Evolutionary conservation across 2,888 invertebrate genomes (phyloP).

Genomic region (Epinotia ramella): DNA sequence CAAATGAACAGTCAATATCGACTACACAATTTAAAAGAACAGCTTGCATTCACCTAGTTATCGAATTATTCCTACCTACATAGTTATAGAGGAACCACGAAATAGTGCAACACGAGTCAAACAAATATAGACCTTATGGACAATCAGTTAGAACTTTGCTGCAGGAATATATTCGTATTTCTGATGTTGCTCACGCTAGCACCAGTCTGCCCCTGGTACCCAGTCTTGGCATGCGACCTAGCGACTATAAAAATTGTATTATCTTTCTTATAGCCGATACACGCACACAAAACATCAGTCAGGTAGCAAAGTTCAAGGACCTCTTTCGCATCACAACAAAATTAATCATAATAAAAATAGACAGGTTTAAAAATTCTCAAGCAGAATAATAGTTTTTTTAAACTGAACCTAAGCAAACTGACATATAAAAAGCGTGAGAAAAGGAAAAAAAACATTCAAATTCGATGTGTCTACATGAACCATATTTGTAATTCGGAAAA

Average conservation of each 20-base stretch:
- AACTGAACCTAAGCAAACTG: not conserved
- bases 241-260: constrained; percentile 63
- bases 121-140: not conserved
- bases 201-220: constrained; percentile 73
- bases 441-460: not conserved
- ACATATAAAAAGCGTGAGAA: not conserved
- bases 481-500: not conserved
- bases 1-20: constrained; percentile 22
- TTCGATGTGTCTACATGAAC: not conserved
- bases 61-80: constrained; percentile 47
- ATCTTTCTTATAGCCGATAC: constrained; percentile 53
- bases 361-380: not conserved
- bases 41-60: constrained; percentile 39
- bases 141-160: not conserved
- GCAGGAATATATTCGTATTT: not conserved
- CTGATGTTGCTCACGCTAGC: constrained; percentile 70
- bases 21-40: constrained; percentile 34
- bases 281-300: constrained; percentile 33
- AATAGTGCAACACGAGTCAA: not conserved
- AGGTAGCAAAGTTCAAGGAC: constrained; percentile 42
- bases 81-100: constrained; percentile 4
- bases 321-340: constrained; percentile 15
- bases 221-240: constrained; percentile 78
- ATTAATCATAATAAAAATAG: constrained; percentile 8
- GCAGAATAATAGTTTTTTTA: not conserved